Base-by-base conservation (phyloP, 2,797 vertebrate genomes). In the Amniataba percoides region DNA sequence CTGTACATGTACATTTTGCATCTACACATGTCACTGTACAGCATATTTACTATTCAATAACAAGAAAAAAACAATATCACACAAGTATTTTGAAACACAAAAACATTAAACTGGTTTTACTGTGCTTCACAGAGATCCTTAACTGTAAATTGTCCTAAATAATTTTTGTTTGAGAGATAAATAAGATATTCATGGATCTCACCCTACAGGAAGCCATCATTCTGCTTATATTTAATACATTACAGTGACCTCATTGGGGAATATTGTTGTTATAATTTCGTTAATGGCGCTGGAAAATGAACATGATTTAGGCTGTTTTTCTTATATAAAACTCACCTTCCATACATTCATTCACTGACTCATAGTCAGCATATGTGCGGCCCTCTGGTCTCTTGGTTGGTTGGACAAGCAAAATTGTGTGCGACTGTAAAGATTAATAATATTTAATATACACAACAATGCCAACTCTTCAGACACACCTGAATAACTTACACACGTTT, bases 311-410 rank as follows among this genome's bases (percentile, higher is more conserved):
- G 34, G 12, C 18, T 45, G 21, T 7, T 14, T 1, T 34, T 9
- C 39, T 15, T 34, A 27, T 2, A 39, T 5, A 5, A 16, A 11
- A 27, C 96, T 87, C 87, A 99, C 98, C 98, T 95, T 99, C 98
- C 98, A 99, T 99, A 88, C 98, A 99, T 82, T 99, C 98, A 82
- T 99, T 99, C 78, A 99, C 98, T 0, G 98, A 99, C 85, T 99
- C 98, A 79, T 99, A 99, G 90, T 99, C 98, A 7, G 98, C 98
- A 0, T 99, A 99, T 74, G 98, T 99, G 93, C 98, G 96, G 88
- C 98, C 98, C 91, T 99, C 98, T 48, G 98, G 98, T 94, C 98
- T 97, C 93, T 99, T 99, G 70, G 98, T 99, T 49, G 98, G 98
- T 77, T 99, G 98, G 73, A 99, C 98, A 83, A 99, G 96, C 89